Base-by-base conservation (phyloP, 1,140 invertebrate species). In the Drosophila athabasca region DNA sequence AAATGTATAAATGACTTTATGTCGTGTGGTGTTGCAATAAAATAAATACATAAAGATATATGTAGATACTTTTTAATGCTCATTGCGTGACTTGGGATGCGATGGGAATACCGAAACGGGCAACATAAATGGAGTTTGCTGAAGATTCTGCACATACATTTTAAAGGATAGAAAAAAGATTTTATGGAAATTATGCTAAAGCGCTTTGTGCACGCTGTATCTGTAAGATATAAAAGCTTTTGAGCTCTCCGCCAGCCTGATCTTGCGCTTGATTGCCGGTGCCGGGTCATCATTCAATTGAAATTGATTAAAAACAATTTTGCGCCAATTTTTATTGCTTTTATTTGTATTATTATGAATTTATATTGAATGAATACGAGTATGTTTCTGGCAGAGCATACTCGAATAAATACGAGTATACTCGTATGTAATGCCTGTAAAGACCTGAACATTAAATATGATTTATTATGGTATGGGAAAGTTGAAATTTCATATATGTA, bases 281-380 rank as follows among this genome's bases (percentile, higher is more conserved):
- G 81, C 67, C 76, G 80, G 80, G 88, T 90, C 88, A 90, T 90
- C 88, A 90, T 90, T 90, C 88, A 90, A 90, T 90, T 90, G 62
- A 90, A 84, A 84, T 90, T 90, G 83, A 90, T 90, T 90, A 88
- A 90, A 90, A 90, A 80, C 80, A 79, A 79, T 88, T 65, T 69
- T 89, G 76, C 75, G 68, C 76, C 76, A 82, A 61, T 81, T 87
- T 67, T 72, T 60, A 49, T 17, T 39, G 35, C 35, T 39, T 3
- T 13, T 64, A 22, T 64, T 64, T 24, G 49, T 65, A 35, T 31
- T 65, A 64, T 68, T 26, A 39, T 19, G 41, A 45, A 45, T 19
- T 35, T 15, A 43, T 5, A 35, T 39, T 60, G 52, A 39, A 24
- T 24, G 24, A 24, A 4, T 5, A 24, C 24, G 24, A 26, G 24